A percentile compares a stretch with the other conserved stretches of the same genome.
phyloP scores from a whole-genome alignment of 2,797 vertebrate species.

The Tarsius wallacei region DNA sequence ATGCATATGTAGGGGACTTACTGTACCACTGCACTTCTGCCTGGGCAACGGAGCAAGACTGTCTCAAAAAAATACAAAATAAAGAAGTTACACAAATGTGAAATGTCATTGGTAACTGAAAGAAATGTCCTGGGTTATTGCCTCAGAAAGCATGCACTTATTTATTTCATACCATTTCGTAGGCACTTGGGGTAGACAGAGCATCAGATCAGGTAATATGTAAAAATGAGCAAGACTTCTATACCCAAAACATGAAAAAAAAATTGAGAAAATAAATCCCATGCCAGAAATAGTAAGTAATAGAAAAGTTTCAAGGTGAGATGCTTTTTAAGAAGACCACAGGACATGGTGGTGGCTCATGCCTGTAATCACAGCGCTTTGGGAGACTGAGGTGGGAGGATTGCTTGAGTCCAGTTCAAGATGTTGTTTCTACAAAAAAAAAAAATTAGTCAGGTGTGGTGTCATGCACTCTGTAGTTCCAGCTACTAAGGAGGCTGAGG shows the following conservation, averaged over 20 bases:
- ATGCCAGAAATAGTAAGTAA: background rate
- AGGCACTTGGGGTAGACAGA: background rate
- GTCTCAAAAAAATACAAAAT: background rate
- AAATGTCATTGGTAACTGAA: background rate
- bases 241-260: background rate
- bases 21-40: background rate
- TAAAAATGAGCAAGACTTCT: background rate
- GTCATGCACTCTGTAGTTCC: no score
- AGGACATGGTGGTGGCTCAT: no score
- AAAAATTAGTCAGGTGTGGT: no score
- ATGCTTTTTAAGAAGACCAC: conserved; percentile 12
- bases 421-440: no score
- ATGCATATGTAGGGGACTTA: no score
- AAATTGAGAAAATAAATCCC: background rate
- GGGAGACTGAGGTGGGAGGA: no score
- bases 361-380: no score
- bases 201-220: background rate
- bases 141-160: background rate
- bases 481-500: no score
- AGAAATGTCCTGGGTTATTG: background rate
- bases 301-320: background rate
- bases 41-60: background rate
- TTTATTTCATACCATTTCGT: background rate
- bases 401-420: no score
- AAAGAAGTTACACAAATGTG: background rate